Conservation (phyloP, 1,140 invertebrate genomes). For the Andrena cerasifolii region DNA sequence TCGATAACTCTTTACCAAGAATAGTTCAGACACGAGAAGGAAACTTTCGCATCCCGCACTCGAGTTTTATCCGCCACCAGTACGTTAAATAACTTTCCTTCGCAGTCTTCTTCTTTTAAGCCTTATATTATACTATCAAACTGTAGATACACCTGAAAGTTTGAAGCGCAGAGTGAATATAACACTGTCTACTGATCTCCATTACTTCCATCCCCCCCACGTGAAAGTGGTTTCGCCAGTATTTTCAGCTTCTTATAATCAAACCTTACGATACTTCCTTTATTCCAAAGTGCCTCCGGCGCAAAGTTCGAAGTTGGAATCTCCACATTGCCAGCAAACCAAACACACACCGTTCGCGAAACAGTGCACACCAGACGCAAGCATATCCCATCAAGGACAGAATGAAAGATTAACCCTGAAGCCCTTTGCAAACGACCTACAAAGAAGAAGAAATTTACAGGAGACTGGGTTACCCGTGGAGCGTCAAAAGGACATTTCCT, state of each 20-base stretch:
- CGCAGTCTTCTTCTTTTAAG: background rate
- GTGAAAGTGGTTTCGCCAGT: background rate
- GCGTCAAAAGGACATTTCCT: background rate
- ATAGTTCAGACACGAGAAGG: background rate
- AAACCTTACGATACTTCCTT: background rate
- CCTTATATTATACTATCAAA: background rate
- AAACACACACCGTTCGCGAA: too few relatives aligned
- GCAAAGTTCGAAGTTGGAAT: too few relatives aligned
- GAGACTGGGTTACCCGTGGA: too few relatives aligned
- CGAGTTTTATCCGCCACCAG: background rate
- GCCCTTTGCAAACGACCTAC: background rate
- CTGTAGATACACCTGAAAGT: background rate
- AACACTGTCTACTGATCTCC: conserved; percentile 3
- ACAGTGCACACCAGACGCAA: too few relatives aligned
- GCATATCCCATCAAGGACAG: too few relatives aligned
- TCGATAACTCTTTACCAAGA: background rate
- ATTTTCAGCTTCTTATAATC: background rate
- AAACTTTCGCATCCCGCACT: background rate
- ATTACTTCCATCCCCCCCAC: background rate
- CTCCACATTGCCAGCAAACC: too few relatives aligned
- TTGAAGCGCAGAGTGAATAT: background rate
- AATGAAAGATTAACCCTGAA: background rate
- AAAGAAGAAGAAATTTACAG: background rate
- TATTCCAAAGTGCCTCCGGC: too few relatives aligned
- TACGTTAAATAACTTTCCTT: background rate